Evolutionary conservation across 2,113 vertebrate species (phyloP).

Genomic region (Plestiodon gilberti): DNA sequence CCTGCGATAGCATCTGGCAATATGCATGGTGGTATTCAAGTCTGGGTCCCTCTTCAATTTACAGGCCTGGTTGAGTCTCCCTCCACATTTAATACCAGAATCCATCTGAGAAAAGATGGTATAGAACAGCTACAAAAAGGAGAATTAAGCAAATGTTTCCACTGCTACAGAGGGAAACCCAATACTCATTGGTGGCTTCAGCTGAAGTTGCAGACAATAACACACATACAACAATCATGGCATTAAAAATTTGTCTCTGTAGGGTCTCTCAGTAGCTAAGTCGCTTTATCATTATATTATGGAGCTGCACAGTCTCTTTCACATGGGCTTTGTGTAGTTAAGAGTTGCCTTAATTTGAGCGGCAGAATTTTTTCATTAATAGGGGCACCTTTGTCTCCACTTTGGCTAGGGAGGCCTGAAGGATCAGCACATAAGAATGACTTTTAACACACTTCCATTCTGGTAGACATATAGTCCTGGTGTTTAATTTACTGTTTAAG

Average conservation of each 20-base stretch:
- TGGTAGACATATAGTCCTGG: neutral
- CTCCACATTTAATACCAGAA: constrained; percentile 62
- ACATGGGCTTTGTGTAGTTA: constrained; percentile 14
- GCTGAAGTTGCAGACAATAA: constrained; percentile 59
- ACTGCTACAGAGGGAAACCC: constrained; percentile 63
- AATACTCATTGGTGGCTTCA: constrained; percentile 49
- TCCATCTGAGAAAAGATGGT: constrained; percentile 62
- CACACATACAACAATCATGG: neutral
- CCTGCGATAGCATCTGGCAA: neutral
- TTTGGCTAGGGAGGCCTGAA: neutral
- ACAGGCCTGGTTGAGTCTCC: constrained; percentile 58
- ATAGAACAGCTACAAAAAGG: constrained; percentile 54
- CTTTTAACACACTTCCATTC: neutral
- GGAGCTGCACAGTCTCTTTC: constrained; percentile 40
- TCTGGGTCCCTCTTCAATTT: fast-evolving
- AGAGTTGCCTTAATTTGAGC: constrained; percentile 33
- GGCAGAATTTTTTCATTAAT: constrained; percentile 46
- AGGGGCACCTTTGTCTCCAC: constrained; percentile 1
- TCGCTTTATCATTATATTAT: constrained; percentile 44
- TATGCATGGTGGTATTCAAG: neutral
- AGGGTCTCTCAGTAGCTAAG: neutral
- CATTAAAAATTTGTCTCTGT: constrained; percentile 26
- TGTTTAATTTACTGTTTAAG: constrained; percentile 31
- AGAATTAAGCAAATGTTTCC: constrained; percentile 64
- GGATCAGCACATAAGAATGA: constrained; percentile 9